phyloP scores from a whole-genome alignment of 2,888 invertebrate species.

The Synanthedon tipuliformis region DNA sequence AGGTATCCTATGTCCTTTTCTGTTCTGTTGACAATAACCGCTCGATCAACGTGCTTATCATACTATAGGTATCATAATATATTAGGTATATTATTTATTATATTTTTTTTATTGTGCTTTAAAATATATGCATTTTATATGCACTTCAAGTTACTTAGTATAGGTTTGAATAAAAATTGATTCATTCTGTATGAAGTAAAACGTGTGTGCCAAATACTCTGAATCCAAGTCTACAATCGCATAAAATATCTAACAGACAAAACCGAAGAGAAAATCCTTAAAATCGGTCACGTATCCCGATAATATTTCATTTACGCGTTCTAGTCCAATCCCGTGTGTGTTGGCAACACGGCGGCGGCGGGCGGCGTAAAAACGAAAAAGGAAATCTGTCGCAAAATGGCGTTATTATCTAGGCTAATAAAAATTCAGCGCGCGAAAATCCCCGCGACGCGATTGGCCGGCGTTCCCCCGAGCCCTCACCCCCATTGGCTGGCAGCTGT shows the following conservation, averaged over 20 bases:
- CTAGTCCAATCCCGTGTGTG: slow-evolving; percentile 31
- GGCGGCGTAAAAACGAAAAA: slow-evolving; percentile 37
- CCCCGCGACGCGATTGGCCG: slow-evolving; percentile 46
- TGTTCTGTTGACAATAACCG: no score
- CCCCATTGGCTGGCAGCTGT: slow-evolving; percentile 51
- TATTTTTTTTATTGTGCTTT: no score
- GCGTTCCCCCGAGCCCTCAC: slow-evolving; percentile 39
- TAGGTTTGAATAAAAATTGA: not conserved
- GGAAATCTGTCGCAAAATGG: slow-evolving; percentile 61
- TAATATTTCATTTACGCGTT: slow-evolving; percentile 28
- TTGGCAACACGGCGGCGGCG: slow-evolving; percentile 19
- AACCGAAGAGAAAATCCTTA: slow-evolving; percentile 21
- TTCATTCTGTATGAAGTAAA: not conserved
- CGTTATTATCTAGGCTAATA: slow-evolving; percentile 67
- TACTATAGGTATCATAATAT: no score
- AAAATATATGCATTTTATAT: no score
- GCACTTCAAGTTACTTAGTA: no score
- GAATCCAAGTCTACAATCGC: not conserved
- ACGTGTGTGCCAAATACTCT: not conserved
- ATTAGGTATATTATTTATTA: no score
- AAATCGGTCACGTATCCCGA: slow-evolving; percentile 32
- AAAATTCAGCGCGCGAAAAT: slow-evolving; percentile 70
- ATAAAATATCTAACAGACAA: slow-evolving; percentile 15
- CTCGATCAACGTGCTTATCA: no score
- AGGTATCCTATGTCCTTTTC: no score